Conservation (phyloP, 1,140 invertebrate species). For the Diorhabda elongata region DNA sequence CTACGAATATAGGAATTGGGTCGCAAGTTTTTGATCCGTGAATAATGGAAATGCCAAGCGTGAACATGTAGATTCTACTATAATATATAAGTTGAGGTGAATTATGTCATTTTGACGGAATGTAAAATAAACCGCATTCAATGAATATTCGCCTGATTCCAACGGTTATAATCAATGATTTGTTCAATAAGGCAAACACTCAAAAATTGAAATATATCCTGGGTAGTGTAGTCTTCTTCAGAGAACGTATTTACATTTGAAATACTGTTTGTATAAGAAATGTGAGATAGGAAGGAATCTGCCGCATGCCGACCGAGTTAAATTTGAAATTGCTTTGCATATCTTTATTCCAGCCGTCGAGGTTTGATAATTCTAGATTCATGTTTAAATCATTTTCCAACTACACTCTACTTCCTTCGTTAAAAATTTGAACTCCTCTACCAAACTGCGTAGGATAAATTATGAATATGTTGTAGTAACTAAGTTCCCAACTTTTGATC, state of each 20-base stretch:
- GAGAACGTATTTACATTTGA: not conserved
- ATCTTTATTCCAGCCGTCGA: not conserved
- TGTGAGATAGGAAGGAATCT: not conserved
- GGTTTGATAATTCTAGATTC: not conserved
- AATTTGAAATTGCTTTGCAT: constrained; percentile 1
- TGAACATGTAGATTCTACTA: too few relatives aligned
- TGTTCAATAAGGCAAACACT: not conserved
- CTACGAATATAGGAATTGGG: too few relatives aligned
- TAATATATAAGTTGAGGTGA: too few relatives aligned
- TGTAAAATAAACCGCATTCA: too few relatives aligned
- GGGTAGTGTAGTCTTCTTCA: not conserved
- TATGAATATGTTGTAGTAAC: too few relatives aligned
- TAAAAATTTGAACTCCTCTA: too few relatives aligned
- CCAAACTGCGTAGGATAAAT: too few relatives aligned
- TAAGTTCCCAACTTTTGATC: too few relatives aligned
- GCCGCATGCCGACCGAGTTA: not conserved
- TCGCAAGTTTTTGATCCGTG: too few relatives aligned
- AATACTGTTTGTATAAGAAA: constrained; percentile 3
- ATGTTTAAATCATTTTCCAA: constrained; percentile 1
- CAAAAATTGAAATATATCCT: not conserved
- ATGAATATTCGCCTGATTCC: too few relatives aligned
- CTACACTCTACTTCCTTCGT: not conserved
- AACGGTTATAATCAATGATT: not conserved
- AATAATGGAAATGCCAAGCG: too few relatives aligned
- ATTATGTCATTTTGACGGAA: too few relatives aligned